Percentiles rank a stretch among this genome's conserved stretches.
phyloP scores from a whole-genome alignment of 1,140 invertebrate species.

The Capitella teleta region DNA sequence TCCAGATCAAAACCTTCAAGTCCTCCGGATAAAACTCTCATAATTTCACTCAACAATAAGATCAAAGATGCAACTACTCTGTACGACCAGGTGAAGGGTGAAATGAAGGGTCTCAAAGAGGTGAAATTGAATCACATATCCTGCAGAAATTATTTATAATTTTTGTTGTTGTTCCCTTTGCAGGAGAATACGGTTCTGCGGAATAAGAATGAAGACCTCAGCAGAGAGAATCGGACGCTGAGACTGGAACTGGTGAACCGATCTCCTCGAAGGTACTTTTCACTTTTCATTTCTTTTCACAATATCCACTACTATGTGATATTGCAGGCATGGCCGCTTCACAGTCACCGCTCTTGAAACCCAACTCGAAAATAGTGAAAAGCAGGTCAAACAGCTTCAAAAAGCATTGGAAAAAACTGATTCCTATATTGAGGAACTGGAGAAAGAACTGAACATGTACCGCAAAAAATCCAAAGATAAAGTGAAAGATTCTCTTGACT shows the following conservation, averaged over 20 bases:
- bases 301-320: background rate
- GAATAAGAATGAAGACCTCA: conserved; percentile 23
- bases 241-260: conserved; percentile 21
- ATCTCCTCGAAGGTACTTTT: conserved; percentile 18
- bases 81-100: background rate
- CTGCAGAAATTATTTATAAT: too few relatives aligned
- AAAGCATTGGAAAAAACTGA: conserved; percentile 37
- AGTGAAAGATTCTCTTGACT: background rate
- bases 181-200: conserved; percentile 24
- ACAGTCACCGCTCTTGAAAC: conserved; percentile 36
- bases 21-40: background rate
- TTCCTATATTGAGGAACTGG: conserved; percentile 32
- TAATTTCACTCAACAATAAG: background rate
- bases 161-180: conserved; percentile 5
- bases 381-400: conserved; percentile 29
- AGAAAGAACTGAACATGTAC: conserved; percentile 13
- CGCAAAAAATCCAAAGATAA: background rate
- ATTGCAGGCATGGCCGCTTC: conserved; percentile 30
- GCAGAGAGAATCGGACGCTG: conserved; percentile 23
- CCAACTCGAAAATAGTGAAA: conserved; percentile 30
- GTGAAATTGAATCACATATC: too few relatives aligned
- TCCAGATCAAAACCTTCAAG: background rate
- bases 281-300: background rate
- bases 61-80: background rate
- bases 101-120: background rate